Conservation (phyloP, 1,140 invertebrate genomes). For the Drosophila ambigua region DNA sequence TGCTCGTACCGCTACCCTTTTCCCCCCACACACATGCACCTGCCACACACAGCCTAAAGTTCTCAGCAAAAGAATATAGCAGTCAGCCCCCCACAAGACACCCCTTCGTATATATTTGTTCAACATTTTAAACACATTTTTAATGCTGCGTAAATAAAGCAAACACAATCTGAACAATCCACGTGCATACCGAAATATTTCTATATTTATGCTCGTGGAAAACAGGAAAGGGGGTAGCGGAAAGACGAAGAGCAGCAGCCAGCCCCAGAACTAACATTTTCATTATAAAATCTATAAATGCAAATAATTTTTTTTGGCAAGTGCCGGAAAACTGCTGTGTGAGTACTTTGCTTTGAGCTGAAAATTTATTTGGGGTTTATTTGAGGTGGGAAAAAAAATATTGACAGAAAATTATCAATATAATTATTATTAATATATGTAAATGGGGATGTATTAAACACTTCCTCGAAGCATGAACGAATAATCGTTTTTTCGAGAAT, state of each 20-base stretch:
- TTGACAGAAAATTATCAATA: too few species aligned
- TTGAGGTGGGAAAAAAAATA: too few species aligned
- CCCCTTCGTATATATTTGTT: slow-evolving; percentile 32
- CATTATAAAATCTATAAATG: slow-evolving; percentile 46
- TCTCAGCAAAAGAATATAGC: slow-evolving; percentile 26
- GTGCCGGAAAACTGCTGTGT: slow-evolving; percentile 42
- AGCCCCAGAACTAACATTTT: slow-evolving; percentile 34
- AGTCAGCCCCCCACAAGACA: neutral
- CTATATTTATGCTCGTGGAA: too few species aligned
- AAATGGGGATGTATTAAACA: too few species aligned
- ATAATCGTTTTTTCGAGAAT: too few species aligned
- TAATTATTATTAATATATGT: too few species aligned
- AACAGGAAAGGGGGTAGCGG: neutral
- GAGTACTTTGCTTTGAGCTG: too few species aligned
- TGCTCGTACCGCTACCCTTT: neutral
- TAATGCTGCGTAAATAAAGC: slow-evolving; percentile 76
- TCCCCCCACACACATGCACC: slow-evolving; percentile 18
- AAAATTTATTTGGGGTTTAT: too few species aligned
- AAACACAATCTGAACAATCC: slow-evolving; percentile 54
- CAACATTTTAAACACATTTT: slow-evolving; percentile 65
- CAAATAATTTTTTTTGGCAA: slow-evolving; percentile 44
- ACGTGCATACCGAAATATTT: slow-evolving; percentile 37
- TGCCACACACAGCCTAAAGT: slow-evolving; percentile 12
- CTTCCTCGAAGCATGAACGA: too few species aligned
- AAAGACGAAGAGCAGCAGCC: slow-evolving; percentile 19